A percentile compares a stretch with the other conserved stretches of the same genome.
Evolutionary conservation across 1,140 invertebrate species (phyloP).

Genomic region (Caenorhabditis inopinata): DNA sequence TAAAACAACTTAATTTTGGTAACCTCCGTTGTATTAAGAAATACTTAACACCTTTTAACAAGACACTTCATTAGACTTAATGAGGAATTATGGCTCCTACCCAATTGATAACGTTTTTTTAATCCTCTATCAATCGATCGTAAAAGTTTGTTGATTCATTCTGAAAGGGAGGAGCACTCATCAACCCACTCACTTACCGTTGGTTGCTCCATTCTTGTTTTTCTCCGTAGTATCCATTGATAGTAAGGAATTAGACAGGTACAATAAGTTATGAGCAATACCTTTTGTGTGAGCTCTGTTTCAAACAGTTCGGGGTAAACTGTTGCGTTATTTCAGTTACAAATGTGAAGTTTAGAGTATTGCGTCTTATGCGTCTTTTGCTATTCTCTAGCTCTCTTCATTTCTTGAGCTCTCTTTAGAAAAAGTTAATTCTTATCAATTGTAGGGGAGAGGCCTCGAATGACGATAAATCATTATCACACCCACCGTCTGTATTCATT

Average conservation of each 20-base stretch:
- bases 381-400: background rate
- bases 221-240: background rate
- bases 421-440: conserved; percentile 14
- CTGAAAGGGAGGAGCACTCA: background rate
- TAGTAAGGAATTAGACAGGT: background rate
- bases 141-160: background rate
- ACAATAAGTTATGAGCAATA: conserved; percentile 7
- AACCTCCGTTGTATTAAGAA: no score
- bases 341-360: background rate
- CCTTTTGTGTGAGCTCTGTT: background rate
- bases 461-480: conserved; percentile 31
- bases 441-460: background rate
- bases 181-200: background rate
- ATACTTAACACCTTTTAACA: no score
- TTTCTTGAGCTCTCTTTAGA: background rate
- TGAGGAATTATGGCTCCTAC: no score
- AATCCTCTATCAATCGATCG: conserved; percentile 15
- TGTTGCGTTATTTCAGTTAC: conserved; percentile 4
- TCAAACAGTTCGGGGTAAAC: no score
- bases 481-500: conserved; percentile 20
- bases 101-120: background rate
- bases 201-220: background rate
- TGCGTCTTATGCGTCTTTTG: background rate
- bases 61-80: background rate
- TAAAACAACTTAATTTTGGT: no score